These are phyloP conservation scores for Sebastes umbrosus DNA, from an alignment of 2,797 vertebrate species.

Conservation along the genomic window DNA sequence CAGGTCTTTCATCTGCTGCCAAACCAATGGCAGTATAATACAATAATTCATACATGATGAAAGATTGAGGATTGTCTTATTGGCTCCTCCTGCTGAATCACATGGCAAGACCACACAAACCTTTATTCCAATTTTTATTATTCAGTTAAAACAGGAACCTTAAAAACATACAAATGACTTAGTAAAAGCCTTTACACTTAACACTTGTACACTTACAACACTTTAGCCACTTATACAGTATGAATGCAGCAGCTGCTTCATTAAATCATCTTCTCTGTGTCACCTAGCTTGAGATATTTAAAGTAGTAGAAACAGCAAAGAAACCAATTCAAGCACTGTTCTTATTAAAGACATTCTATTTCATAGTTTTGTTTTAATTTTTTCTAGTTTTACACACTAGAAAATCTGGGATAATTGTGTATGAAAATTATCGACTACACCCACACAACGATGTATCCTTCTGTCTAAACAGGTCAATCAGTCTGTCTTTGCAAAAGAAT, in stretches of 20 bases:
- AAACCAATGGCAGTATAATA: background rate
- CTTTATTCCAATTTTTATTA: conserved; percentile 63
- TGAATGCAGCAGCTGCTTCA: conserved; percentile 43
- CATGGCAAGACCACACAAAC: background rate
- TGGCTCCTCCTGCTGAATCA: background rate
- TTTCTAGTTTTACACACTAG: background rate
- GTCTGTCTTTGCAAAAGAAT: background rate
- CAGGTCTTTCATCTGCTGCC: background rate
- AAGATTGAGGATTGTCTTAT: background rate
- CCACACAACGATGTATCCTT: background rate
- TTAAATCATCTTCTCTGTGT: background rate
- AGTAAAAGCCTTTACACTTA: conserved; percentile 51
- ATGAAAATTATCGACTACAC: background rate
- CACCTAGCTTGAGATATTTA: background rate
- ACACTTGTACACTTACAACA: conserved; percentile 54
- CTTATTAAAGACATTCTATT: background rate
- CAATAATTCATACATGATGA: background rate
- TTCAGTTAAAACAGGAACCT: conserved; percentile 53
- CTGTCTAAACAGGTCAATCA: background rate
- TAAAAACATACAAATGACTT: conserved; percentile 69
- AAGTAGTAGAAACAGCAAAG: conserved; percentile 3
- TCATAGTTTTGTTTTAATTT: background rate
- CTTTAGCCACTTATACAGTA: conserved; percentile 48
- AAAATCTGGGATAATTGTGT: background rate
- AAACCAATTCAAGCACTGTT: conserved; percentile 9